Evolutionary conservation across 2,888 invertebrate genomes (phyloP).

Genomic region (Quadriops clusia): DNA sequence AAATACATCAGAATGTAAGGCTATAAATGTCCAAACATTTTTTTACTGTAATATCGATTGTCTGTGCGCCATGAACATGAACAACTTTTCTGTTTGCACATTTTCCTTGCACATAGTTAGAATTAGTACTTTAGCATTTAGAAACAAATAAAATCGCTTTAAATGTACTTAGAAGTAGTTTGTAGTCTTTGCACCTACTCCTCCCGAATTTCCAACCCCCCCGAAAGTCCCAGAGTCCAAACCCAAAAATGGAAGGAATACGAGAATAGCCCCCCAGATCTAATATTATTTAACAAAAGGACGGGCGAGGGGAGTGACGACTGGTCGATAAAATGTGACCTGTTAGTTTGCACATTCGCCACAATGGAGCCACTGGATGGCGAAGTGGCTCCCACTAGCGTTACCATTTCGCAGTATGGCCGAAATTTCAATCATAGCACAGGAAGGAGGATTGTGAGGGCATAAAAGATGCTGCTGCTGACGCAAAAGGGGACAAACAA

Average conservation of each 20-base stretch:
- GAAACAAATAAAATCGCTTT: too few relatives aligned
- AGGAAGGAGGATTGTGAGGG: conserved; percentile 1
- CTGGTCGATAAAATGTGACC: conserved; percentile 11
- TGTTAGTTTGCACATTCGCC: conserved; percentile 8
- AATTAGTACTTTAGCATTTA: too few relatives aligned
- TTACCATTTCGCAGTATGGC: background rate
- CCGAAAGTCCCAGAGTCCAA: background rate
- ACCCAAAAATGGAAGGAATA: background rate
- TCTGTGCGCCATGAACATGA: too few relatives aligned
- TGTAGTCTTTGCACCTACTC: conserved; percentile 10
- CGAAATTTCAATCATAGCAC: conserved; percentile 1
- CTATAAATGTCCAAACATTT: too few relatives aligned
- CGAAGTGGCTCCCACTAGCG: conserved; percentile 6
- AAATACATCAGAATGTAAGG: too few relatives aligned
- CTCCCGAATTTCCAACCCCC: conserved; percentile 1
- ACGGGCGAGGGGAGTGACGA: conserved; percentile 8
- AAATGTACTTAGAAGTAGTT: conserved; percentile 11
- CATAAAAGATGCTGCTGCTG: too few relatives aligned
- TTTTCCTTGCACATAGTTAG: too few relatives aligned
- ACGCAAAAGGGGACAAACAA: background rate
- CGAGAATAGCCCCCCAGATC: conserved; percentile 3
- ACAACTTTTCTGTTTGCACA: too few relatives aligned
- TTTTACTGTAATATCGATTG: too few relatives aligned
- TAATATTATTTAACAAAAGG: background rate
- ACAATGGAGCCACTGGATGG: background rate